Percentiles rank a stretch among this genome's conserved stretches.
These are phyloP conservation scores for Oedothorax gibbosus DNA, from an alignment of 1,140 invertebrate species.

Conservation along the genomic window DNA sequence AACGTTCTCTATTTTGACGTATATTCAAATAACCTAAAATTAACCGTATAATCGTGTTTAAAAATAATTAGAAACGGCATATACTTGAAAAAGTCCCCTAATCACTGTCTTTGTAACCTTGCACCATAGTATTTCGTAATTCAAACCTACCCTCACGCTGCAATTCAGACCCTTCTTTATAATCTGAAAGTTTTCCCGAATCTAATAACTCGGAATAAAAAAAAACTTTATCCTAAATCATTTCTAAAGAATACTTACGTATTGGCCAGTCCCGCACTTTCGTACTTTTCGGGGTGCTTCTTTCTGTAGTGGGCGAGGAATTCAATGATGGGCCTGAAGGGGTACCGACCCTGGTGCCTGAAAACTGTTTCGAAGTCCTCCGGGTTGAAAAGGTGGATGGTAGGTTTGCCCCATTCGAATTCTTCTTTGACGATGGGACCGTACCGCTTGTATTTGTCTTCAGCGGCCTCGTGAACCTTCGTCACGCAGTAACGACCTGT, in stretches of 20 bases:
- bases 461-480: conserved; percentile 83
- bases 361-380: conserved; percentile 69
- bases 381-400: conserved; percentile 71
- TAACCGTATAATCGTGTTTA: too few relatives aligned
- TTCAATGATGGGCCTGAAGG: conserved; percentile 62
- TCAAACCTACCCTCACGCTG: too few relatives aligned
- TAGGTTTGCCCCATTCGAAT: conserved; percentile 63
- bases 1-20: too few relatives aligned
- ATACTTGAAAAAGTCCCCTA: too few relatives aligned
- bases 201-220: too few relatives aligned
- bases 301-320: conserved; percentile 63
- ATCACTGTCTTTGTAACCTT: too few relatives aligned
- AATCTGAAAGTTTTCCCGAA: too few relatives aligned
- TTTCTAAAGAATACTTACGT: conserved; percentile 44
- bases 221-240: too few relatives aligned
- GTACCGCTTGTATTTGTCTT: conserved; percentile 75
- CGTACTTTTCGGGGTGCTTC: conserved; percentile 66
- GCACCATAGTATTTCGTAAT: too few relatives aligned
- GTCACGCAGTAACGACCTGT: conserved; percentile 77
- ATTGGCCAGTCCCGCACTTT: conserved; percentile 73
- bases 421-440: conserved; percentile 65
- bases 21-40: too few relatives aligned
- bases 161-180: too few relatives aligned
- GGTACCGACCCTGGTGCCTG: conserved; percentile 63
- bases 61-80: too few relatives aligned